Evolutionary conservation across 2,888 invertebrate genomes (phyloP), one percentile per base, ranked within the genome.

Genomic region (Caenorhabditis sp.): DNA sequence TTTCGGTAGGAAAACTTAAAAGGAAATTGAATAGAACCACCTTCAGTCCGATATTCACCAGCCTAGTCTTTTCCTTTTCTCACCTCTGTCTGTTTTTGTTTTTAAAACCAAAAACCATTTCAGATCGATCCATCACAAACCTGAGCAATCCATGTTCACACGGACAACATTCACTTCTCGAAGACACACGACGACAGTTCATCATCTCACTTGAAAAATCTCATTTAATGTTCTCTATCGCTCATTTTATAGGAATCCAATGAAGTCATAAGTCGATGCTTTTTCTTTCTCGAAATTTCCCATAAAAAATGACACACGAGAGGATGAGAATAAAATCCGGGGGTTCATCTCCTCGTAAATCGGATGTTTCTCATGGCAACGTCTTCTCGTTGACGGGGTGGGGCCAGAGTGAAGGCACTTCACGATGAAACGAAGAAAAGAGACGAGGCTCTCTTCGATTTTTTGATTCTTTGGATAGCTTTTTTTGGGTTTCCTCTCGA

Each of bases 81-180:
- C n/a, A 16, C 19, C 47, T 19, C n/a, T n/a, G n/a, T n/a, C n/a
- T n/a, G n/a, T n/a, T n/a, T n/a, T n/a, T n/a, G n/a, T n/a, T n/a
- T n/a, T 28, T 10, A 26, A 22, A 19, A 14, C 24, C 14, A 38
- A 38, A 8, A 38, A 22, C 8, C 41, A 8, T 41, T 61, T 24
- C 24, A 77, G 77, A 54, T 22, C 63, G 0, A 31, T 63, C n/a
- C 61, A 61, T 24, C 69, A 77, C n/a, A 59, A 63, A 44, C 16
- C 41, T 8, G 77, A 77, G 22, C 77, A 51, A 19, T 77, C 77
- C 1, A 51, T 77, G 69, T 77, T 77, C 70, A 77, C 77, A 5
- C 22, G 47, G 35, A 77, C 77, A n/a, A 77, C 77, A 3, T 0
- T 77, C 5, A 63, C 69, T 12, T 54, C 77, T 8, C 41, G 77